Percentiles rank a stretch among this genome's conserved stretches.
These are phyloP conservation scores for Orussus abietinus DNA, from an alignment of 1,140 invertebrate genomes.

Conservation along the genomic window DNA sequence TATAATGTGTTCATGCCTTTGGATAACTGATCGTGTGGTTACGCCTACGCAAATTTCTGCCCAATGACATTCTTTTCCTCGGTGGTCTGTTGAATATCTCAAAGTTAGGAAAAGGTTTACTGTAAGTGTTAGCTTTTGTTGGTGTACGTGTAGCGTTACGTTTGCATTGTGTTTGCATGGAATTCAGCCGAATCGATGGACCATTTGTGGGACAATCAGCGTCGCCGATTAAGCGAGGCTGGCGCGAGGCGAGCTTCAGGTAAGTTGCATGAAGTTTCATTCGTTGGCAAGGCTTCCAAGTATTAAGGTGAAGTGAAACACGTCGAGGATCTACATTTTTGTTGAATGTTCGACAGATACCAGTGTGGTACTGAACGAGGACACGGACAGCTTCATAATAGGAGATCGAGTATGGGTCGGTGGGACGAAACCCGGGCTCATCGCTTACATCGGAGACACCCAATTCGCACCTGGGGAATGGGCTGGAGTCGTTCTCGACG, in stretches of 20 bases:
- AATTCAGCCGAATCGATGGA: constrained; percentile 63
- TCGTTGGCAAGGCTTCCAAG: constrained; percentile 11
- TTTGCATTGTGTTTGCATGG: constrained; percentile 54
- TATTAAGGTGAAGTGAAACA: constrained; percentile 1
- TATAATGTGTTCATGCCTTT: not conserved
- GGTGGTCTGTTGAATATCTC: not conserved
- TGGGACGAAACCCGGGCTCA: constrained; percentile 89
- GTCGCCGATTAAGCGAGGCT: constrained; percentile 65
- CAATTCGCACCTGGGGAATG: constrained; percentile 94
- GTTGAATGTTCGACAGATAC: constrained; percentile 60
- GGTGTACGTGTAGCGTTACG: constrained; percentile 38
- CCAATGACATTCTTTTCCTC: not conserved
- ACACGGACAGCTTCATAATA: constrained; percentile 93
- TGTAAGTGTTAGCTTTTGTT: too few relatives aligned
- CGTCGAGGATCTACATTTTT: constrained; percentile 4
- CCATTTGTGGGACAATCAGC: constrained; percentile 65
- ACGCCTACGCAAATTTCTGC: not conserved
- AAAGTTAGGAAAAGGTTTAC: too few relatives aligned
- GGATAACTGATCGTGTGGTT: not conserved
- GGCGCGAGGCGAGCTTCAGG: constrained; percentile 68
- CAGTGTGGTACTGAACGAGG: constrained; percentile 78
- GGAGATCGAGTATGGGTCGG: constrained; percentile 94
- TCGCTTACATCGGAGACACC: constrained; percentile 97
- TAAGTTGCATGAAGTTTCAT: constrained; percentile 44
- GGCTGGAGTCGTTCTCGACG: constrained; percentile 95